Evolutionary conservation across 2,113 vertebrate genomes (phyloP), one percentile per base, ranked within the genome.

Genomic region (Eulemur macaco): DNA sequence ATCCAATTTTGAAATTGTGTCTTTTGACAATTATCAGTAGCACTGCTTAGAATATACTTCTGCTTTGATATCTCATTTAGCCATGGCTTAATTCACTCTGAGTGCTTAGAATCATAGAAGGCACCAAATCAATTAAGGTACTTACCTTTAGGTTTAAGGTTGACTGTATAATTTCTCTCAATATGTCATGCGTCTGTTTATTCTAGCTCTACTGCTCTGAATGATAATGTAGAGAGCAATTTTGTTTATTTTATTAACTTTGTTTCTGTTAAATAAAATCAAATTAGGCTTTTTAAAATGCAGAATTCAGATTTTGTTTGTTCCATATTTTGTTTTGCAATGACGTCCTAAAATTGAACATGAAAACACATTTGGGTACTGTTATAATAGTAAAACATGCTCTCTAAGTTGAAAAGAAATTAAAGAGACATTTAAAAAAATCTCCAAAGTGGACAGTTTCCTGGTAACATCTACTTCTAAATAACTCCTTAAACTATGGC

Each of bases 351-450:
- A 80, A 69, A 58, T 45, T 76, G 11, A 80, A 92, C 80, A 47
- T 37, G 37, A 68, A 45, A 81, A 58, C 2, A 29, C 8, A 86
- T 45, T 82, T 92, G 50, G 4, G 2, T 76, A 86, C 81, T 92
- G 56, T 96, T 60, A 45, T 94, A 54, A 45, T 82, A 86, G 9
- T 78, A 91, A 96, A 83, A 27, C 45, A 91, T 66, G 13, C 78
- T 94, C 3, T 91, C 11, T 52, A 83, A 34, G 9, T 39, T 45
- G 12, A 74, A 78, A 83, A 66, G 6, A 82, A 93, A 93, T 91
- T 84, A 91, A 96, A 71, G 4, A 73, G 3, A 12, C 50, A 71
- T 71, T 86, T 95, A 34, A 56, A 81, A 81, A 71, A 50, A 58
- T 86, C 5, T 54, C 25, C 3, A 69, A 66, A 68, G 42, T n/a